Evolutionary conservation across 2,888 invertebrate species (phyloP), one percentile per base, ranked within the genome.

Genomic region (Drosophila subsilvestris): DNA sequence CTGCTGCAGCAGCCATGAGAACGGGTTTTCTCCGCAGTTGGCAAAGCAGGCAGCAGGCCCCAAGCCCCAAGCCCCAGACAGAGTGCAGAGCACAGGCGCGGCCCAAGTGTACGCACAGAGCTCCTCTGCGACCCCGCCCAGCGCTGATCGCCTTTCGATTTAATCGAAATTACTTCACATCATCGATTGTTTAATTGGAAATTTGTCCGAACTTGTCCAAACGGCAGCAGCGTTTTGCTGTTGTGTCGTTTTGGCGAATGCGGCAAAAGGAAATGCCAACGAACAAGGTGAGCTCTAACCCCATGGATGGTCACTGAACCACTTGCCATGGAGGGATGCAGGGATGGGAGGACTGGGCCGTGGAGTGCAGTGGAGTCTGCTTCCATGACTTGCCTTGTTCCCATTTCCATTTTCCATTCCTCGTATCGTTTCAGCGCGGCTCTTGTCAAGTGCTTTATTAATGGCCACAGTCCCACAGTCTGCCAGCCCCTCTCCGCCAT

Each of bases 121-220:
- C 51, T 59, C 37, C 14, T 37, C 55, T 68, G 62, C 47, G 47
- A 54, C 29, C 54, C 67, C 67, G 70, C 70, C 80, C 67, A 79
- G 61, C 60, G 48, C 55, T 67, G 74, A 79, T 74, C 76, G 74
- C 62, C 56, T 67, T 82, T 82, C 66, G 48, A 65, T 63, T 77
- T 84, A 80, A 80, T 84, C 66, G 65, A 68, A 71, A 65, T 53
- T 54, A 57, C 70, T 63, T 70, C 72, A 51, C 37, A 68, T 65
- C 47, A 25, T 67, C 61, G 49, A 83, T 85, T 87, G 77, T 85
- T 75, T 76, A 81, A 82, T 81, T 87, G 79, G 67, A 78, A 82
- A 81, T 70, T 78, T 55, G 55, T 48, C 17, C 18, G 20, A 29
- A 50, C 68, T 55, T 66, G 67, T 49, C 32, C 48, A 14, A 32